phyloP scores from a whole-genome alignment of 30 jellyfish, hydroid and myxozoan genomes.

The Mastigias papua region DNA sequence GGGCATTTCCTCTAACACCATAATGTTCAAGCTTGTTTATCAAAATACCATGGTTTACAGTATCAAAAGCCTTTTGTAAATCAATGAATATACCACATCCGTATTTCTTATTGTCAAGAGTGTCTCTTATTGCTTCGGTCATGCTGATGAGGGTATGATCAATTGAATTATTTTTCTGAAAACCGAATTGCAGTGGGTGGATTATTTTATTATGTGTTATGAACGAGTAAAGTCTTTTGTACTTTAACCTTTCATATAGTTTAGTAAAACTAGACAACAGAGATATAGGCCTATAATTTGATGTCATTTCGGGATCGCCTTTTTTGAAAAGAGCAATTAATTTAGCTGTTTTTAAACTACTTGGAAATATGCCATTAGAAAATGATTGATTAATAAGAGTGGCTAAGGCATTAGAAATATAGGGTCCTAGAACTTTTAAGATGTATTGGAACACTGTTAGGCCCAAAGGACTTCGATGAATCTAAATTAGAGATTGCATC shows the following conservation, averaged over 20 bases:
- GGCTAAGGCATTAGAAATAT: constrained; percentile 29
- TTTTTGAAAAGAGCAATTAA: constrained; percentile 63
- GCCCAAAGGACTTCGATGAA: constrained; percentile 46
- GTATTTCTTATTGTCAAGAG: constrained; percentile 58
- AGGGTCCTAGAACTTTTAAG: constrained; percentile 43
- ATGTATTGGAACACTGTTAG: constrained; percentile 45
- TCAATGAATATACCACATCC: constrained; percentile 69
- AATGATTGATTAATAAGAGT: constrained; percentile 35
- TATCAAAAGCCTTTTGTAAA: constrained; percentile 55
- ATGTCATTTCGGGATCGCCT: constrained; percentile 47
- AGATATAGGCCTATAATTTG: constrained; percentile 77
- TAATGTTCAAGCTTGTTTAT: constrained; percentile 48
- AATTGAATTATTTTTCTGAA: constrained; percentile 53
- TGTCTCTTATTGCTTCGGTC: constrained; percentile 59
- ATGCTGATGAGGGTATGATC: constrained; percentile 60
- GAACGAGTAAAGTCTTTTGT: constrained; percentile 47
- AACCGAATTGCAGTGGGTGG: constrained; percentile 62
- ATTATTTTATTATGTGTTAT: constrained; percentile 10
- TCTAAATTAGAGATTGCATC: constrained; percentile 25
- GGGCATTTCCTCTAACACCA: constrained; percentile 66
- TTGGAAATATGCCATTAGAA: constrained; percentile 40
- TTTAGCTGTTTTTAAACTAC: constrained; percentile 56
- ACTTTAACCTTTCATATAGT: constrained; percentile 56
- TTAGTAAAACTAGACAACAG: constrained; percentile 64
- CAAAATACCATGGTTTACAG: constrained; percentile 64